Base-by-base conservation (phyloP, 2,113 vertebrate species). In the Reinhardtius hippoglossoides region DNA sequence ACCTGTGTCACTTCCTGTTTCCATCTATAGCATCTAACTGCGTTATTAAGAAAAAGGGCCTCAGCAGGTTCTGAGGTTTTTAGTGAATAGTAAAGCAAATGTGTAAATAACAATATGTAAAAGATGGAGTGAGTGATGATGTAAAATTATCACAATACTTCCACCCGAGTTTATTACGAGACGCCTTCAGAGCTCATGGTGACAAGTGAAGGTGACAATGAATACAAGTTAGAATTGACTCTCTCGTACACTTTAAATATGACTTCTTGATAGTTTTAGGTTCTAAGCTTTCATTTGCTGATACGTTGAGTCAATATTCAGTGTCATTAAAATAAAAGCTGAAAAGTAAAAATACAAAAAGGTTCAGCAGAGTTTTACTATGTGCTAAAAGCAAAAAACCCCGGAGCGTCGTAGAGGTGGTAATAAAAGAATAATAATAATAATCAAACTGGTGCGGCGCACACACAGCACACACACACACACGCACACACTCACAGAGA, bases 301-400 rank as follows among this genome's bases (percentile, higher is more conserved):
- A 50, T 18, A 16, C 16, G 14, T 9, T 16, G 46, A 50, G 46
- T 50, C 5, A 18, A 50, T 50, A 5, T 50, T 50, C 46, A 18
- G 46, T 9, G 16, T 50, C 46, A 50, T 20, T 50, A 50, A 50
- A 31, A 50, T 50, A 20, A 50, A 50, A 56, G 20, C 21, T 23
- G 54, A 55, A 23, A 55, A 21, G 13, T 21, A 21, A 42, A 42
- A 42, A 9, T 21, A 62, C 35, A 62, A 40, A 62, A 62, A 21
- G 35, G 31, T 14, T 21, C 37, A 21, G 35, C 60, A 50, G 44
- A 35, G 35, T 75, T 72, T 77, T 67, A 63, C 35, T 50, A 64
- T 23, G 44, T 44, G 44, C 48, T 57, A 6, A 58, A 64, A 68
- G 10, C 44, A 50, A 50, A 3, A 74, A 37, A 35, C 67, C 15